phyloP scores from a whole-genome alignment of 2,797 vertebrate species.

The Gallinago nigripennis region DNA sequence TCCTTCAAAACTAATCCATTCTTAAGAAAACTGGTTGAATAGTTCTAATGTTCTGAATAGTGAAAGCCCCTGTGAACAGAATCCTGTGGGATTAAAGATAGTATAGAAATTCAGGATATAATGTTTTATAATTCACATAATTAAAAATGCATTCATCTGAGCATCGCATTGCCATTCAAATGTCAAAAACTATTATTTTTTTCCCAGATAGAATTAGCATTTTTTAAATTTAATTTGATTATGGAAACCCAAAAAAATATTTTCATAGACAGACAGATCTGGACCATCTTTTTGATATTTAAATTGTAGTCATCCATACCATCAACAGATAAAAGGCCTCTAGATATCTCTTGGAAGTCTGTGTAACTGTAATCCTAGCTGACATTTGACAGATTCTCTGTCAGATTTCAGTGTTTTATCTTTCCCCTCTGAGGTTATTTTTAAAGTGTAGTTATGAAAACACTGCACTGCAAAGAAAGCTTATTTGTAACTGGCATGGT shows the following conservation, averaged over 20 bases:
- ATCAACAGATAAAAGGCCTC: slow-evolving; percentile 22
- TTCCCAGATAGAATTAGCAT: not conserved
- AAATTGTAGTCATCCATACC: not conserved
- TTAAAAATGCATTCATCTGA: not conserved
- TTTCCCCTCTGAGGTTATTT: slow-evolving; percentile 27
- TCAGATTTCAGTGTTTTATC: slow-evolving; percentile 41
- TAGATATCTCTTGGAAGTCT: slow-evolving; percentile 16
- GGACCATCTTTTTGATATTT: not conserved
- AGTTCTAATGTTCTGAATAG: not conserved
- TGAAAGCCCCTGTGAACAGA: not conserved
- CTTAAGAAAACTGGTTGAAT: not conserved
- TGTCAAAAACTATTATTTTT: not conserved
- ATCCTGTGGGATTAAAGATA: not conserved
- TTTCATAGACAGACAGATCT: not conserved
- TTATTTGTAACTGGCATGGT: not conserved
- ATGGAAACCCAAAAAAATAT: not conserved
- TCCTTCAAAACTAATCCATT: not conserved
- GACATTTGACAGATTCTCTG: slow-evolving; percentile 21
- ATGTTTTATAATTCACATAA: not conserved
- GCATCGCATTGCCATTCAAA: not conserved
- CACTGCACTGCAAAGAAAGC: not conserved
- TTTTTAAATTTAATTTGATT: not conserved
- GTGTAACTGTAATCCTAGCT: not conserved
- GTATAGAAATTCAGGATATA: not conserved
- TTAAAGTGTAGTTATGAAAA: slow-evolving; percentile 21